Evolutionary conservation across 2,113 vertebrate genomes (phyloP).

Genomic region (Diphyllodes magnificus): DNA sequence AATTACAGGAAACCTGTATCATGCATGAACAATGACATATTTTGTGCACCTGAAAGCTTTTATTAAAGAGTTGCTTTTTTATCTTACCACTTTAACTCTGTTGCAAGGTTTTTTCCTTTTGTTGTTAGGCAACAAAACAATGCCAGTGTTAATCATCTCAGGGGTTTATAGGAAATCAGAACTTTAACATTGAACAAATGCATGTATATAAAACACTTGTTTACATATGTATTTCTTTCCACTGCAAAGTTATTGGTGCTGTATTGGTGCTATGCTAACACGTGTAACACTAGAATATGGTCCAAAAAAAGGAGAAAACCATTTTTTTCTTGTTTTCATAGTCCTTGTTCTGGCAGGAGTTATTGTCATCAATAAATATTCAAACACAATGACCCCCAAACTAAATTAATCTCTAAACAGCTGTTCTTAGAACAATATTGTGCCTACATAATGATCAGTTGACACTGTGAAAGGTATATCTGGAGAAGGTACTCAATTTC

Average conservation of each 20-base stretch:
- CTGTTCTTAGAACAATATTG: neutral
- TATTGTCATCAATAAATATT: neutral
- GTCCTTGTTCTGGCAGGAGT: neutral
- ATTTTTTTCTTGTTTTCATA: neutral
- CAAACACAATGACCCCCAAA: neutral
- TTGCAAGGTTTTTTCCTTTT: neutral
- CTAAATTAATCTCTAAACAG: neutral
- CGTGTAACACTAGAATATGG: neutral
- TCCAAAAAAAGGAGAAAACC: neutral
- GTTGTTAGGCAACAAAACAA: neutral
- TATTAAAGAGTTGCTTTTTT: neutral
- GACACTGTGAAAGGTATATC: neutral
- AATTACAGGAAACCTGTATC: neutral
- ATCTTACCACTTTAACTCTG: neutral
- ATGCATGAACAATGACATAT: too few relatives aligned
- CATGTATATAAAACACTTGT: accelerated
- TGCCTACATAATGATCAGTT: neutral
- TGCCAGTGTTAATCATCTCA: neutral
- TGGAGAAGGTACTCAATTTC: neutral
- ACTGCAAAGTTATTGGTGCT: neutral
- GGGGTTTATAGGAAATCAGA: neutral
- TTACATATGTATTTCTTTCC: neutral
- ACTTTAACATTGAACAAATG: neutral
- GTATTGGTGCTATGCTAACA: neutral
- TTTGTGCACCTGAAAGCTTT: neutral